A percentile compares a stretch with the other conserved stretches of the same genome.
These are phyloP conservation scores for Phrynosoma blainvillii DNA, from an alignment of 2,113 vertebrate genomes.

Conservation along the genomic window DNA sequence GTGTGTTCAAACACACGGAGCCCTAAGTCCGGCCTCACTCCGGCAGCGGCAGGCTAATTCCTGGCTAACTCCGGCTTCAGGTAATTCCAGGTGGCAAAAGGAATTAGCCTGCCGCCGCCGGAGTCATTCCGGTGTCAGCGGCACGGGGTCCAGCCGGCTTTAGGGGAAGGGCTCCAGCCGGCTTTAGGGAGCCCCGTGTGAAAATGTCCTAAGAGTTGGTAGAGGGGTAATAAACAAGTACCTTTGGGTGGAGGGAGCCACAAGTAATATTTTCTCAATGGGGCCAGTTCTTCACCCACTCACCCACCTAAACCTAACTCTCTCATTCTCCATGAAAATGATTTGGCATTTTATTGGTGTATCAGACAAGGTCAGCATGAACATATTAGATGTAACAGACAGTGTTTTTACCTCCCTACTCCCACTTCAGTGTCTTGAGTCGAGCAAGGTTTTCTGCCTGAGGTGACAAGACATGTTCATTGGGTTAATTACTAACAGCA, in stretches of 20 bases:
- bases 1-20: no score
- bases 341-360: neutral
- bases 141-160: no score
- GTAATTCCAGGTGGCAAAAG: no score
- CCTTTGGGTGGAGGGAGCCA: neutral
- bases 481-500: constrained; percentile 9
- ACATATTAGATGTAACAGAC: neutral
- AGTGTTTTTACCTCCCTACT: neutral
- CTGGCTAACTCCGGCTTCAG: no score
- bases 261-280: neutral
- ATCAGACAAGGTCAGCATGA: neutral
- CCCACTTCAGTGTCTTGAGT: neutral
- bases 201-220: no score
- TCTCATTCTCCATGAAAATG: neutral
- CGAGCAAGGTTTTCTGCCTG: constrained; percentile 6
- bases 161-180: no score
- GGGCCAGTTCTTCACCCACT: neutral
- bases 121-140: no score
- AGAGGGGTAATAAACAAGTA: neutral
- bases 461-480: constrained; percentile 12
- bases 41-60: no score
- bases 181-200: no score
- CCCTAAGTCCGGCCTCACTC: no score
- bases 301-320: neutral
- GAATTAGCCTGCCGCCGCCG: no score